Base-by-base conservation (phyloP, 1,140 invertebrate genomes). In the Drosophila leontia region DNA sequence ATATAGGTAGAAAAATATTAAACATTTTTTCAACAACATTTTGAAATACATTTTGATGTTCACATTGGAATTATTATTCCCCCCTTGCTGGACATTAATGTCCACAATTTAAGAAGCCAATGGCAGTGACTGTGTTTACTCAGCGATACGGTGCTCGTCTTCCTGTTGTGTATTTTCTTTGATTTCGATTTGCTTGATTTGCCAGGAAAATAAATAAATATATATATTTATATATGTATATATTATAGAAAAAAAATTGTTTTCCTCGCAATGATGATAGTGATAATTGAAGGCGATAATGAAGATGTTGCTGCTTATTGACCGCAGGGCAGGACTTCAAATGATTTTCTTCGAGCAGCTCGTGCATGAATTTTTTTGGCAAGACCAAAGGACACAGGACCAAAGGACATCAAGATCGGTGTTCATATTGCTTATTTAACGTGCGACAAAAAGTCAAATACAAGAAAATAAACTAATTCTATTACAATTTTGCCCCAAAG, bases 391-490 rank as follows among this genome's bases (percentile, higher is more conserved):
- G 47, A 35, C 48, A 8, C 11, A 7, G 50, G 29, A 8, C 50
- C 50, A 3, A 8, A 8, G 15, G 55, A 23, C 17, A 17, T 6
- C 3, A 32, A 26, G 13, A 26, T 23, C 60, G 35, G 26, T 48
- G 51, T 7, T 44, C 50, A 48, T 41, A 57, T 70, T 47, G 51
- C 68, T 67, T 69, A 69, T 39, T 56, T 71, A 69, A 75, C 64
- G 63, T 74, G 78, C 61, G 75, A 77, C 75, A 71, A 76, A 80
- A 78, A 86, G 84, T 86, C 83, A 86, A 86, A 86, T 83, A 86
- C 67, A 64, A 76, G 69, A 72, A 55, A 72, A 74, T 32, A 70
- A 88, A 86, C 71, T 86, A 86, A 86, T 86, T 87, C 84, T 80
- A 86, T 82, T 79, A 85, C 75, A 56, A 78, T 67, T 82, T 29